These are phyloP conservation scores for Epinephelus cyanopodus DNA, from an alignment of 2,113 vertebrate species.

Conservation along the genomic window DNA sequence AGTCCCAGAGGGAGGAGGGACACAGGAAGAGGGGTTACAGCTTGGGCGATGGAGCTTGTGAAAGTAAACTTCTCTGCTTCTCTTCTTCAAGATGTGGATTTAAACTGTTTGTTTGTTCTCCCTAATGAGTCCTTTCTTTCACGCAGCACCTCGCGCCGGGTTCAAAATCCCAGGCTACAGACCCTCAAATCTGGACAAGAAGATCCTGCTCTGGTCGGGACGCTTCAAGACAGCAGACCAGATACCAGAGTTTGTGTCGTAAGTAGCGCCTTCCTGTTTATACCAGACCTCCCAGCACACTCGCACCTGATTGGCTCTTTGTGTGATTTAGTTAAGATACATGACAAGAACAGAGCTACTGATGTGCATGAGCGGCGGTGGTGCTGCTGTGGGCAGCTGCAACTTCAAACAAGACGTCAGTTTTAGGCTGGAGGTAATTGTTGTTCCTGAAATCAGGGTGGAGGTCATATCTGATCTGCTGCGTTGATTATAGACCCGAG, in stretches of 20 bases:
- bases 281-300: slow-evolving; percentile 51
- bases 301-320: slow-evolving; percentile 23
- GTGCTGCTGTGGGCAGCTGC: neutral
- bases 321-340: slow-evolving; percentile 49
- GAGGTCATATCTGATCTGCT: slow-evolving; percentile 59
- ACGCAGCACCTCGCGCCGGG: slow-evolving; percentile 34
- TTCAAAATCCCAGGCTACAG: slow-evolving; percentile 87
- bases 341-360: slow-evolving; percentile 39
- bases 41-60: slow-evolving; percentile 29
- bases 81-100: neutral
- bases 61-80: slow-evolving; percentile 9
- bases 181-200: slow-evolving; percentile 88
- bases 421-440: slow-evolving; percentile 62
- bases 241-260: slow-evolving; percentile 93
- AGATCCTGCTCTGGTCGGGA: slow-evolving; percentile 90
- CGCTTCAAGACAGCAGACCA: slow-evolving; percentile 91
- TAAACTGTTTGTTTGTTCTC: slow-evolving; percentile 13
- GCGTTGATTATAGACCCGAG: slow-evolving; percentile 46
- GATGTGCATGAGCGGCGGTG: slow-evolving; percentile 37
- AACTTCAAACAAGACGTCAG: slow-evolving; percentile 62
- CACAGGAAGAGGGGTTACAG: slow-evolving; percentile 45
- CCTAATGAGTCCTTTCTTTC: neutral
- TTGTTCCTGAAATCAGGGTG: slow-evolving; percentile 49
- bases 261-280: slow-evolving; percentile 86
- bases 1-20: slow-evolving; percentile 29